Evolutionary conservation across 2,113 vertebrate species (phyloP).

Genomic region (Mus pahari): DNA sequence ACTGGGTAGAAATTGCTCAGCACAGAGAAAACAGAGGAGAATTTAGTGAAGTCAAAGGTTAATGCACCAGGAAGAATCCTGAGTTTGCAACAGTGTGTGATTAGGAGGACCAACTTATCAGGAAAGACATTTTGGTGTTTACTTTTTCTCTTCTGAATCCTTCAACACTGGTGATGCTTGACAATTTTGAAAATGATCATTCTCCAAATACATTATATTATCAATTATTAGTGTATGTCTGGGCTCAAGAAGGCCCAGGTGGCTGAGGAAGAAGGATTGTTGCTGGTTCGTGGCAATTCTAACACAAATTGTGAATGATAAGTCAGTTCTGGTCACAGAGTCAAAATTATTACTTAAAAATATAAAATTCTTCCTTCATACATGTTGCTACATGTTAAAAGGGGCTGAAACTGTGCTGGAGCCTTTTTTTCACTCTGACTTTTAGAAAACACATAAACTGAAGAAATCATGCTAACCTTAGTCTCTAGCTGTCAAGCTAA

Average conservation of each 20-base stretch:
- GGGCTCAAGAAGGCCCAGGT: not conserved
- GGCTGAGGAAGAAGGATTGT: not conserved
- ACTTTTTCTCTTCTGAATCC: not conserved
- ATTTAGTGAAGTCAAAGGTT: not conserved
- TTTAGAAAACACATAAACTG: not conserved
- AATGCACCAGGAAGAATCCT: not conserved
- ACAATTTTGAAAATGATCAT: not conserved
- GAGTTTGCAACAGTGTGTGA: not conserved
- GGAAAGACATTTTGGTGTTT: not conserved
- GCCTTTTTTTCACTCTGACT: not conserved
- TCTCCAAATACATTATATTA: not conserved
- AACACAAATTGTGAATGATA: not conserved
- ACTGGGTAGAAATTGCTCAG: not conserved
- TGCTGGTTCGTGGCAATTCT: not conserved
- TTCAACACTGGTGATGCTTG: not conserved
- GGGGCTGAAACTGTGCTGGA: not conserved
- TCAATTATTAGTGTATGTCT: not conserved
- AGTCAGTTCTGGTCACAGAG: not conserved
- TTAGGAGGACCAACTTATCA: not conserved
- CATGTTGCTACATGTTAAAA: no score
- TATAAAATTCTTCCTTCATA: not conserved
- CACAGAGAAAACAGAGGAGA: not conserved
- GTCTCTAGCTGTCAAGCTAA: not conserved
- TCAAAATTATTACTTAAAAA: not conserved
- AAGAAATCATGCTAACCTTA: not conserved